These are phyloP conservation scores for Hydroisotoma schaefferi DNA, from an alignment of 2,888 invertebrate species.

Conservation along the genomic window DNA sequence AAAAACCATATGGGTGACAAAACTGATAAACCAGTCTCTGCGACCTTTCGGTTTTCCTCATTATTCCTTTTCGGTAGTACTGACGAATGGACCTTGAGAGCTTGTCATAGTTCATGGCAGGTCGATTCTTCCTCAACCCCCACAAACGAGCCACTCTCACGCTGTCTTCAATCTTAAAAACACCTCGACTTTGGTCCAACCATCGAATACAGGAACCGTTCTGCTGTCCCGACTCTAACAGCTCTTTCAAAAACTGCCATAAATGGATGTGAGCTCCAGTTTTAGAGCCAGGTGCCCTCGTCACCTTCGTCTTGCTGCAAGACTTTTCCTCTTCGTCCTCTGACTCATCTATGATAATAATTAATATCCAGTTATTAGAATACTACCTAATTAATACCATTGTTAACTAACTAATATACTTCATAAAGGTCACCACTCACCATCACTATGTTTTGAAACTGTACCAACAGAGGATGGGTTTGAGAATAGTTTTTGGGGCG, in stretches of 20 bases:
- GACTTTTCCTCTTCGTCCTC: constrained; percentile 56
- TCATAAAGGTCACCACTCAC: constrained; percentile 12
- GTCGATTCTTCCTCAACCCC: constrained; percentile 97
- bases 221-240: constrained; percentile 79
- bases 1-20: constrained; percentile 88
- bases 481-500: constrained; percentile 20
- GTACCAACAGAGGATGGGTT: constrained; percentile 33
- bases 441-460: constrained; percentile 27
- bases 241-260: constrained; percentile 98
- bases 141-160: constrained; percentile 94
- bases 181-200: constrained; percentile 88
- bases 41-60: constrained; percentile 98
- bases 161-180: constrained; percentile 99
- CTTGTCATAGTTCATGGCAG: constrained; percentile 99
- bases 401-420: not conserved
- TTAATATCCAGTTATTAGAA: not conserved
- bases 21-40: constrained; percentile 99
- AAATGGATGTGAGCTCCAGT: constrained; percentile 87
- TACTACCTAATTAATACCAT: not conserved
- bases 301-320: constrained; percentile 19
- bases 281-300: constrained; percentile 33
- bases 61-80: constrained; percentile 99
- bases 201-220: constrained; percentile 95
- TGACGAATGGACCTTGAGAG: constrained; percentile 94
- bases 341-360: constrained; percentile 56